These are phyloP conservation scores for Phenganax marumi DNA, from an alignment of 92 coral and sea anemone genomes.

Conservation along the genomic window DNA sequence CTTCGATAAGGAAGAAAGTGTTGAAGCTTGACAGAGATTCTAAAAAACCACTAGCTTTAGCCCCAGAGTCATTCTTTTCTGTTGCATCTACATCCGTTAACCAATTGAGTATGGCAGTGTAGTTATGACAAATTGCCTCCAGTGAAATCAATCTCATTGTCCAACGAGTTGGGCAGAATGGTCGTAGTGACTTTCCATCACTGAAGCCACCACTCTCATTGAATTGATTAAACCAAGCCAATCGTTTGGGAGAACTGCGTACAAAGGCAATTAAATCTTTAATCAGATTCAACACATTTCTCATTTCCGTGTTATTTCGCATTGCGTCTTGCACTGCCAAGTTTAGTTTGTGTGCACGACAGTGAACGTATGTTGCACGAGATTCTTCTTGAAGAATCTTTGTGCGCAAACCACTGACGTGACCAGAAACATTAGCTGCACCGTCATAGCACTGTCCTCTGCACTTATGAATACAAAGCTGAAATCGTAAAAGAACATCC, in stretches of 20 bases:
- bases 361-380: slow-evolving; percentile 44
- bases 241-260: slow-evolving; percentile 31
- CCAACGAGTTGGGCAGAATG: slow-evolving; percentile 38
- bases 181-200: slow-evolving; percentile 21
- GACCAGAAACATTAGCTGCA: slow-evolving; percentile 40
- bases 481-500: slow-evolving; percentile 41
- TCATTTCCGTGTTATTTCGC: slow-evolving; percentile 32
- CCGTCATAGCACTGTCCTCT: slow-evolving; percentile 41
- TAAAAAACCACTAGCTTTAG: slow-evolving; percentile 31
- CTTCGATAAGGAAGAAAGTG: slow-evolving; percentile 31
- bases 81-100: slow-evolving; percentile 34
- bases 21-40: slow-evolving; percentile 25
- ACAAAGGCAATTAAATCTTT: slow-evolving; percentile 30
- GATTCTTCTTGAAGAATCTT: slow-evolving; percentile 24
- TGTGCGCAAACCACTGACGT: slow-evolving; percentile 28
- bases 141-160: slow-evolving; percentile 34
- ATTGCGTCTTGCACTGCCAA: slow-evolving; percentile 39
- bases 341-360: slow-evolving; percentile 37
- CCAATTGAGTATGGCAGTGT: slow-evolving; percentile 22
- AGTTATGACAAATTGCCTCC: slow-evolving; percentile 31
- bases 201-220: slow-evolving; percentile 17
- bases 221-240: slow-evolving; percentile 36
- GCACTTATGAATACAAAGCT: slow-evolving; percentile 26
- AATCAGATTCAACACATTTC: slow-evolving; percentile 25
- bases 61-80: slow-evolving; percentile 43